Conservation (phyloP, 2,797 vertebrate species). For the Morus bassanus region DNA sequence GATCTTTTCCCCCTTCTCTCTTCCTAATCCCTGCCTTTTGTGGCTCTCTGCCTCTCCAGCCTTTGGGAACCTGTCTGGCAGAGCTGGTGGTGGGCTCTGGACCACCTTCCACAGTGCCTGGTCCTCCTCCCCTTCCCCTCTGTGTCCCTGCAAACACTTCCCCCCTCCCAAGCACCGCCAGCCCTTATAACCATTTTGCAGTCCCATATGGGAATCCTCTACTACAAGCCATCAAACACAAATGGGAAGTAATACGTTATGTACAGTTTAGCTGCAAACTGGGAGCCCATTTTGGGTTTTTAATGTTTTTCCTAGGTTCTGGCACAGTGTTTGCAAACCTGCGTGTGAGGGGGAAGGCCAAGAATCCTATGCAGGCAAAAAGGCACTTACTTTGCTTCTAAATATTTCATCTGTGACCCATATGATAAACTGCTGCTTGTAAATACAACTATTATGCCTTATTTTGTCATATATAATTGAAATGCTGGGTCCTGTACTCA, state of each 20-base stretch:
- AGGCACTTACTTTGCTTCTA: neutral
- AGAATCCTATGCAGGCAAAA: neutral
- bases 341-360: neutral
- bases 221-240: neutral
- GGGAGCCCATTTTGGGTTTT: neutral
- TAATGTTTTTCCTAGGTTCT: neutral
- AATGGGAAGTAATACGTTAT: neutral
- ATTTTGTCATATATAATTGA: slow-evolving; percentile 34
- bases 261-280: neutral
- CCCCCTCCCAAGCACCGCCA: neutral
- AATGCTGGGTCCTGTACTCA: neutral
- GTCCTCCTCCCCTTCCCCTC: neutral
- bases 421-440: slow-evolving; percentile 26
- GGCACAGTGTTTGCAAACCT: neutral
- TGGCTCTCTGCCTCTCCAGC: neutral
- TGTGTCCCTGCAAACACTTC: neutral
- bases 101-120: accelerated
- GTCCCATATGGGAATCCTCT: accelerated
- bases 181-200: neutral
- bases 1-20: neutral
- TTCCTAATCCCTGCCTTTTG: neutral
- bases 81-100: neutral
- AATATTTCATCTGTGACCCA: slow-evolving; percentile 4
- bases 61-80: neutral
- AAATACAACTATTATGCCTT: slow-evolving; percentile 1